Evolutionary conservation across 2,888 invertebrate species (phyloP).

Genomic region (Nephrotoma appendiculata): DNA sequence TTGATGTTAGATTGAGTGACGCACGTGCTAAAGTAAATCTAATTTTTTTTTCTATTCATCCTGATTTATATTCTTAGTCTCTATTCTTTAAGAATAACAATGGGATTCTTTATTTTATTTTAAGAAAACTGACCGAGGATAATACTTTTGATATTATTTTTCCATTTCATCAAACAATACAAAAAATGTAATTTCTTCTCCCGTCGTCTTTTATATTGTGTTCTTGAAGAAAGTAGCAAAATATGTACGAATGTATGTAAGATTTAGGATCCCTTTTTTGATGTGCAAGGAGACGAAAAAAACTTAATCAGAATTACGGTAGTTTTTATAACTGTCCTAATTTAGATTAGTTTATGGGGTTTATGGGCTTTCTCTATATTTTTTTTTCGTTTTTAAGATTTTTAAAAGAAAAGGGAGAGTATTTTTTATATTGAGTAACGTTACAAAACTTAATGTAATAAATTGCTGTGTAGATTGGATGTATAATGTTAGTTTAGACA

Average conservation of each 20-base stretch:
- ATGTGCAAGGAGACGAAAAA: background rate
- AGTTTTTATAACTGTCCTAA: background rate
- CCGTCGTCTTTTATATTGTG: background rate
- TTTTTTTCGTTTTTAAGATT: background rate
- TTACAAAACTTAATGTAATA: background rate
- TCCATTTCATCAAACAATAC: background rate
- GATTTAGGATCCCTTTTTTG: background rate
- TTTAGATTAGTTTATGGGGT: background rate
- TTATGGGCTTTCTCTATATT: background rate
- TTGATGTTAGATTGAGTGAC: background rate
- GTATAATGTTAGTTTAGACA: background rate
- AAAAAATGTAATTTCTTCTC: background rate
- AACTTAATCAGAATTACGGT: background rate
- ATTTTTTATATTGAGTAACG: background rate
- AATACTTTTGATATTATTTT: background rate
- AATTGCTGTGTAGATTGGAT: background rate
- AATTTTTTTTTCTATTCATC: background rate
- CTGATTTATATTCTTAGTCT: background rate
- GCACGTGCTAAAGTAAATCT: background rate
- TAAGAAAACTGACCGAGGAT: background rate
- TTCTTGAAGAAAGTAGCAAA: background rate
- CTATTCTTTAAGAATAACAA: background rate
- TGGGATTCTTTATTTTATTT: background rate
- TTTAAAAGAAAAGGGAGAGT: background rate
- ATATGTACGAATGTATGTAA: background rate